Evolutionary conservation across 2,888 invertebrate genomes (phyloP), one percentile per base, ranked within the genome.

Genomic region (Pollenia griseotomentosa): DNA sequence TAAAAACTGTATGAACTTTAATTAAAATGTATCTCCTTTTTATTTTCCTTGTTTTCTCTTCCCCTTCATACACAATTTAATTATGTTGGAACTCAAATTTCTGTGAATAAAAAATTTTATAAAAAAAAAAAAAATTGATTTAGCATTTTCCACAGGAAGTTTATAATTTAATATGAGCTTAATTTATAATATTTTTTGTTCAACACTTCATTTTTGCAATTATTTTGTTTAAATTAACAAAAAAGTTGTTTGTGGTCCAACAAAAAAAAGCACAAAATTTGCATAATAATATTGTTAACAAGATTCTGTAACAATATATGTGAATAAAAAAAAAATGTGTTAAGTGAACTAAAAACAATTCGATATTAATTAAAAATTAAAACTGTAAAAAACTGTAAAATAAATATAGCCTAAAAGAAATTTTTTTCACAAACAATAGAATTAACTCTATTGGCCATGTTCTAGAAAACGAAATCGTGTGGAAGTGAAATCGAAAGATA

Each of bases 161-260:
- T 79, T 73, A 63, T 83, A 83, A 77, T 77, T 78, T 48, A 51
- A 83, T 57, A 81, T 40, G 11, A 79, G 23, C 14, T 5, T 14
- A n/a, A n/a, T 33, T 14, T 40, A 59, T 16, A n/a, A 71, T 14
- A 10, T 19, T 46, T 1, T 14, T 55, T 59, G 14, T 11, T 59
- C 16, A 75, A 51, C 40, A 16, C 16, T 75, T 19, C 33, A 7
- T 59, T 68, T 6, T 33, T 14, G 11, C 11, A 46, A 48, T 42
- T 53, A 77, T 77, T 78, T 68, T 23, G 23, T 77, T 83, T 83
- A 71, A 83, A 77, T 65, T 42, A 83, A 71, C 65, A 19, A 83
- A 75, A 77, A 75, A 46, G 42, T 61, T 42, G 71, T 59, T 66
- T 65, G 55, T 74, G 66, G 44, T 16, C 51, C 51, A 16, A 65